Base-by-base conservation (phyloP, 1,140 invertebrate genomes). In the Aporrectodea caliginosa region DNA sequence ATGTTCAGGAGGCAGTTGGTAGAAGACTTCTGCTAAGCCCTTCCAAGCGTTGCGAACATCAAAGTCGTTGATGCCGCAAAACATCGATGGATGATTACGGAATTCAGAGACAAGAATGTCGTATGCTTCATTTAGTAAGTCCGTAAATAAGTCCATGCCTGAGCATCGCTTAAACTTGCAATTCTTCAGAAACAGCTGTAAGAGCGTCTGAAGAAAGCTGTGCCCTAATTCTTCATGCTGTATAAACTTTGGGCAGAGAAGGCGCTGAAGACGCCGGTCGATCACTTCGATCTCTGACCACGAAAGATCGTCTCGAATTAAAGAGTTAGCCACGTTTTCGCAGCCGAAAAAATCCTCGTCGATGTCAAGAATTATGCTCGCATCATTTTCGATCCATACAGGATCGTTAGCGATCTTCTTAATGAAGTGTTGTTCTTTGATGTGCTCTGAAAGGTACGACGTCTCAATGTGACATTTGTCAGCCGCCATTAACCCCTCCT, bases 281-380 rank as follows among this genome's bases (percentile, higher is more conserved):
- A 85, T 70, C 2, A 70, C 43, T 22, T 81, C 75, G 14, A 85
- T 43, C 0, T 35, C 35, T 6, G 68, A 16, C 68, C 79, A 69
- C 1, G 70, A 16, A 0, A 84, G 70, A 2, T 80, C 82, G 16
- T 72, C 68, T 31, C 83, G 77, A 2, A 81, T 27, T 2, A 85
- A 70, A 1, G 82, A 78, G 70, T 82, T 78, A 1, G 81, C 78
- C 12, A 81, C 84, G 70, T 80, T 78, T 78, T 83, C 82, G 77
- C 83, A 84, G 1, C 85, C 85, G 74, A 80, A 85, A 68, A 80
- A 85, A 82, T 85, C 85, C 71, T 85, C 83, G 71, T 85, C 85
- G 75, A 85, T 83, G 72, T 85, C 85, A 31, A 85, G 76, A 35
- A 85, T 82, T 2, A 85, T 16, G 33, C 79, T 80, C 0, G 82